Evolutionary conservation across 2,113 vertebrate genomes (phyloP).

Genomic region (Peucedramus taeniatus): DNA sequence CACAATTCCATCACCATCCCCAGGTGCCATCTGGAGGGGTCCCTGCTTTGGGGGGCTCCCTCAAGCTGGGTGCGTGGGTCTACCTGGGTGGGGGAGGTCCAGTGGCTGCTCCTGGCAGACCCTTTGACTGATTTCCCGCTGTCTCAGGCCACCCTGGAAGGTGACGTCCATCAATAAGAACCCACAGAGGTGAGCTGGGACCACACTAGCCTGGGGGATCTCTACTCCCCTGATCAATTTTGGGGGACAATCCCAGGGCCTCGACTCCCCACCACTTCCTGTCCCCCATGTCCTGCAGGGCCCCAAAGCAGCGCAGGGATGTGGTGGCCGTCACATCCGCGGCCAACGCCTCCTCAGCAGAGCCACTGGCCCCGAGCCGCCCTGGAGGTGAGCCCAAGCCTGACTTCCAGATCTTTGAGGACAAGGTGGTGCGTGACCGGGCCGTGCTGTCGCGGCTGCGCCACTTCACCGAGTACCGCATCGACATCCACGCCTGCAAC

Average conservation of each 20-base stretch:
- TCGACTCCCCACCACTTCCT: not conserved
- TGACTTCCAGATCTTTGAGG: slow-evolving; percentile 72
- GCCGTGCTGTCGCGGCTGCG: slow-evolving; percentile 67
- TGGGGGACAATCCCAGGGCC: rapidly evolving
- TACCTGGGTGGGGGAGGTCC: not conserved
- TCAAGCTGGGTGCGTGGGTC: not conserved
- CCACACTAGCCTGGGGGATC: not conserved
- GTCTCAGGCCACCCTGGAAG: slow-evolving; percentile 77
- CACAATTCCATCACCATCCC: slow-evolving; percentile 81
- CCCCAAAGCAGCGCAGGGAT: slow-evolving; percentile 44
- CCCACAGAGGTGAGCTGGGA: slow-evolving; percentile 62
- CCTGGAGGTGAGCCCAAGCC: not conserved
- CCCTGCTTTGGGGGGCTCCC: not conserved
- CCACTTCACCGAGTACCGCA: slow-evolving; percentile 81
- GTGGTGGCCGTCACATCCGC: not conserved
- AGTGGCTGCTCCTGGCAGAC: not conserved
- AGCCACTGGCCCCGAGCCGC: rapidly evolving
- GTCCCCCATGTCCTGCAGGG: not conserved
- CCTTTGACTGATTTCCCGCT: not conserved
- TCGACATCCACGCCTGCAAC: slow-evolving; percentile 83
- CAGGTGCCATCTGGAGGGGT: slow-evolving; percentile 21
- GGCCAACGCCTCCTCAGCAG: not conserved
- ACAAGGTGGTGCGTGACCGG: slow-evolving; percentile 76
- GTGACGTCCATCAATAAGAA: slow-evolving; percentile 75
- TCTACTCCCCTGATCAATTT: not conserved